These are phyloP conservation scores for Harpagoxenus sublaevis DNA, from an alignment of 2,888 invertebrate genomes.

Conservation along the genomic window DNA sequence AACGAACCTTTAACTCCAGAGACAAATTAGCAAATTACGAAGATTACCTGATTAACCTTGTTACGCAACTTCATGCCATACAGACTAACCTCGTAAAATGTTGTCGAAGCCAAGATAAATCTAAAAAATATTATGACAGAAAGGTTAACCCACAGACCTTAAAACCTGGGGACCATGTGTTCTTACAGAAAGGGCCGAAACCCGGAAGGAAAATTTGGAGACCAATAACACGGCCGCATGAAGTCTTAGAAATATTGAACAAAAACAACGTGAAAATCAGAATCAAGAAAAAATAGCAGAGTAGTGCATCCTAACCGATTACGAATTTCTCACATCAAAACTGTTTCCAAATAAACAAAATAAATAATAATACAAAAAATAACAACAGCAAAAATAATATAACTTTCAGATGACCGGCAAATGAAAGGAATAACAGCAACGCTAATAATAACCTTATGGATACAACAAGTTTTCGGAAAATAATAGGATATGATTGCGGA, in stretches of 20 bases:
- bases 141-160: background rate
- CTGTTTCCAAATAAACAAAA: background rate
- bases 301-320: background rate
- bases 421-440: background rate
- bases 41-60: too few species aligned
- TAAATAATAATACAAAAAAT: background rate
- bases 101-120: background rate
- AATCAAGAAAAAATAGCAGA: conserved; percentile 2
- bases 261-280: background rate
- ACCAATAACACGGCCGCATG: background rate
- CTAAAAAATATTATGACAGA: background rate
- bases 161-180: background rate
- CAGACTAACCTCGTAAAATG: too few species aligned
- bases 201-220: background rate
- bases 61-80: too few species aligned
- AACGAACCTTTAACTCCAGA: too few species aligned
- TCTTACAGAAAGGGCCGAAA: background rate
- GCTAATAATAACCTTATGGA: background rate
- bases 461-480: background rate
- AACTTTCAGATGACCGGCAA: background rate
- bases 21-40: too few species aligned
- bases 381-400: background rate
- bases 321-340: background rate
- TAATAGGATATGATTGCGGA: conserved; percentile 3
- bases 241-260: background rate